phyloP scores from a whole-genome alignment of 2,797 vertebrate genomes.

The Pantherophis vulpinus region DNA sequence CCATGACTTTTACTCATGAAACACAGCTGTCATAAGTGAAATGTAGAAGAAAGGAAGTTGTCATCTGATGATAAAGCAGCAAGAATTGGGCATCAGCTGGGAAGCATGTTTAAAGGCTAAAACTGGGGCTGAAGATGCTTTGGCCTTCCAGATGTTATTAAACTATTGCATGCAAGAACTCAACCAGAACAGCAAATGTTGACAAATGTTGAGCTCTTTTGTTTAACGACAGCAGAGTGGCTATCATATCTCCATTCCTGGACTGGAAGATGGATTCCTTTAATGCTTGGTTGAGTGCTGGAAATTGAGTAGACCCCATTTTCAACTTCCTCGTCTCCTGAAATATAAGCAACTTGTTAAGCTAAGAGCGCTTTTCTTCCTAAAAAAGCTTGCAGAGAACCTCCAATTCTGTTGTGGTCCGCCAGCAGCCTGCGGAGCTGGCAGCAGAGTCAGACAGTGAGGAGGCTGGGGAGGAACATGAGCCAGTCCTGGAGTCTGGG shows the following conservation, averaged over 20 bases:
- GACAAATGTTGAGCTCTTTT: neutral
- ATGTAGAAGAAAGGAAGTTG: neutral
- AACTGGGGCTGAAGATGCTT: neutral
- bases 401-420: no score
- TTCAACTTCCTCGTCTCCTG: neutral
- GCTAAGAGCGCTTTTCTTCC: neutral
- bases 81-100: neutral
- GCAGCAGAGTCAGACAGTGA: no score
- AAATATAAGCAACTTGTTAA: neutral
- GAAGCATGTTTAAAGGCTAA: neutral
- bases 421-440: no score
- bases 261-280: neutral
- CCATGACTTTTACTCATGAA: neutral
- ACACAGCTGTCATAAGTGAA: neutral
- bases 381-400: neutral
- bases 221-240: neutral
- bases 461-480: no score
- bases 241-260: neutral
- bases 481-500: no score
- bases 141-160: neutral
- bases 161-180: neutral
- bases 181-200: neutral
- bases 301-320: neutral
- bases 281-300: neutral
- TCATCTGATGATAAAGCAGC: neutral